Conservation (phyloP, 2,888 invertebrate species). For the Meiosimyza decipiens region DNA sequence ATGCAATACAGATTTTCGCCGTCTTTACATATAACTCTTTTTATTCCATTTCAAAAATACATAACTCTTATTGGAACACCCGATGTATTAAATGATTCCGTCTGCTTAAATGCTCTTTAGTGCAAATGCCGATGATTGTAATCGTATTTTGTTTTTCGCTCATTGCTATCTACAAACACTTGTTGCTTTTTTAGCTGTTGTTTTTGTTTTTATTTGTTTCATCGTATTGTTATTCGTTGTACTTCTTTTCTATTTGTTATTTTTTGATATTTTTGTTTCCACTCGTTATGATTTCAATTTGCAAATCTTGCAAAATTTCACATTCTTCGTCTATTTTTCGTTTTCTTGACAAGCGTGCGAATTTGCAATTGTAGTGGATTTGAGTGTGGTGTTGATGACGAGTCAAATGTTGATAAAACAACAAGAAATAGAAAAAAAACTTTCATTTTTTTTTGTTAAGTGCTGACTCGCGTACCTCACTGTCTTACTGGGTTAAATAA, state of each 20-base stretch:
- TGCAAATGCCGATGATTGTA: too few species aligned
- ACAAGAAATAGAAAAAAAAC: background rate
- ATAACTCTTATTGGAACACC: too few species aligned
- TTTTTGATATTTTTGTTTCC: too few species aligned
- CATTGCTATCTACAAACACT: slow-evolving; percentile 12
- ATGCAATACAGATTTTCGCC: too few species aligned
- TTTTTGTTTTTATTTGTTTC: background rate
- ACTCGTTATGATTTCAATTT: slow-evolving; percentile 28
- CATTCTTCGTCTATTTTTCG: slow-evolving; percentile 37
- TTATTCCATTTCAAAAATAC: too few species aligned
- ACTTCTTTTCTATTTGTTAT: slow-evolving; percentile 3
- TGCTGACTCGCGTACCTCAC: too few species aligned
- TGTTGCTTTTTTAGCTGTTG: slow-evolving; percentile 14
- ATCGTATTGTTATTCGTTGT: slow-evolving; percentile 5
- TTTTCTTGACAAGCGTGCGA: background rate
- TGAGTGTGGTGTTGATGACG: background rate
- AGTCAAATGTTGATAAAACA: background rate
- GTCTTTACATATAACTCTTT: too few species aligned
- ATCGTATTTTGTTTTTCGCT: background rate
- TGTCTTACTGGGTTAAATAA: too few species aligned
- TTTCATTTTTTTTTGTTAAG: too few species aligned
- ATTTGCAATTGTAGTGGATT: background rate
- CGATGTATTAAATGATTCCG: too few species aligned
- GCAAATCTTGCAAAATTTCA: slow-evolving; percentile 25
- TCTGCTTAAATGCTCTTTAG: too few species aligned